Conservation (phyloP, 1,140 invertebrate genomes). For the Vollenhovia emeryi region DNA sequence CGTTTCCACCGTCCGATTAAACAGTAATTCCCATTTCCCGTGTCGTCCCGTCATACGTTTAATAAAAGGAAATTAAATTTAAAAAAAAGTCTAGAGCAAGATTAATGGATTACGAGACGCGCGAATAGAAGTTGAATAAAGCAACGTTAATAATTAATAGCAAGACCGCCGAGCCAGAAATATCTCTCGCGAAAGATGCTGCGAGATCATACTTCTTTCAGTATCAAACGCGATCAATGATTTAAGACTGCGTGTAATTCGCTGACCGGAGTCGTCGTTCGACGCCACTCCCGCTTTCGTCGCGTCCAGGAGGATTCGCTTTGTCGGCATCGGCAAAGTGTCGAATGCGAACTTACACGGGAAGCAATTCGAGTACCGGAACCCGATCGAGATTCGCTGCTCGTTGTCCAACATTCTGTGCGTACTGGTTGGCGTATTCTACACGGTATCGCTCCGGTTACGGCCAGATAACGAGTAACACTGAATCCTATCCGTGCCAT, state of each 20-base stretch:
- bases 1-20: not conserved
- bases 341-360: slow-evolving; percentile 35
- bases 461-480: slow-evolving; percentile 66
- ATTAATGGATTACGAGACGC: not conserved
- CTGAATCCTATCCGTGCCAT: slow-evolving; percentile 66
- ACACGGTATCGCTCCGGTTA: slow-evolving; percentile 35
- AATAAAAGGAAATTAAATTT: not conserved
- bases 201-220: slow-evolving; percentile 3
- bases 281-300: not conserved
- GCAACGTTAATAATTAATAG: not conserved
- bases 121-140: not conserved
- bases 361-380: slow-evolving; percentile 44
- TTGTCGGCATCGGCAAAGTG: not conserved
- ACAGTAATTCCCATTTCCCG: not conserved
- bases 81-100: not conserved
- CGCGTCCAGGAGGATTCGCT: not conserved
- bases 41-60: not conserved
- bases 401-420: slow-evolving; percentile 48
- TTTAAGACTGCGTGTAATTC: slow-evolving; percentile 7
- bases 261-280: not conserved
- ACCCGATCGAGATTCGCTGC: slow-evolving; percentile 48
- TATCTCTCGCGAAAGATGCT: slow-evolving; percentile 14
- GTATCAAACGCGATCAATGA: slow-evolving; percentile 11
- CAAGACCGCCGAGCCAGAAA: not conserved
- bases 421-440: not conserved